Conservation (phyloP, 23 tunicate species). For the Botrylloides violaceus region DNA sequence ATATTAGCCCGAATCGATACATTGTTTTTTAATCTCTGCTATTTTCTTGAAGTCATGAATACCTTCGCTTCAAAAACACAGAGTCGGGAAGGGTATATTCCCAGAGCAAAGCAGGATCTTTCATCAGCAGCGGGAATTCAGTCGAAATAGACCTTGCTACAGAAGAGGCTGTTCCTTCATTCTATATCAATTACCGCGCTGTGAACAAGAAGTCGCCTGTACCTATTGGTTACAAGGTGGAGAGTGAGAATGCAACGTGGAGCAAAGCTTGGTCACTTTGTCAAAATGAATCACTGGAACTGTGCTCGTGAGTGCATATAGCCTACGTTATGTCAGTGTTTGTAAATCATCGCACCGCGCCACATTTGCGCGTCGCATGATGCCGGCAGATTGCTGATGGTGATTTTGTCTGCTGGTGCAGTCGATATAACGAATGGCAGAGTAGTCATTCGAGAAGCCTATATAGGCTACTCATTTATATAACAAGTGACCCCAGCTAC, state of each 20-base stretch:
- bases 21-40: too few species aligned
- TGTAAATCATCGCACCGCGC: background rate
- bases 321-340: background rate
- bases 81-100: background rate
- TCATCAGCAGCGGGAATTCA: background rate
- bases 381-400: too few species aligned
- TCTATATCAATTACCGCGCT: background rate
- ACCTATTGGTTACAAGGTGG: background rate
- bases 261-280: background rate
- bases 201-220: background rate
- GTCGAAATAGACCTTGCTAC: background rate
- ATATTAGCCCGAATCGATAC: too few species aligned
- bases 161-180: background rate
- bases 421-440: too few species aligned
- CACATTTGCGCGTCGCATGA: too few species aligned
- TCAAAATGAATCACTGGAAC: background rate
- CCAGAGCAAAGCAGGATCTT: background rate
- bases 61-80: background rate
- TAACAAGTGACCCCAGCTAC: too few species aligned
- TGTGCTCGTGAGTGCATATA: background rate
- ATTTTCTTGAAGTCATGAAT: background rate
- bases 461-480: too few species aligned
- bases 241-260: background rate
- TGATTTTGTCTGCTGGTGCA: too few species aligned
- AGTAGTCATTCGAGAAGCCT: too few species aligned